Evolutionary conservation across 2,888 invertebrate species (phyloP), one percentile per base, ranked within the genome.

Genomic region (Amiota communis): DNA sequence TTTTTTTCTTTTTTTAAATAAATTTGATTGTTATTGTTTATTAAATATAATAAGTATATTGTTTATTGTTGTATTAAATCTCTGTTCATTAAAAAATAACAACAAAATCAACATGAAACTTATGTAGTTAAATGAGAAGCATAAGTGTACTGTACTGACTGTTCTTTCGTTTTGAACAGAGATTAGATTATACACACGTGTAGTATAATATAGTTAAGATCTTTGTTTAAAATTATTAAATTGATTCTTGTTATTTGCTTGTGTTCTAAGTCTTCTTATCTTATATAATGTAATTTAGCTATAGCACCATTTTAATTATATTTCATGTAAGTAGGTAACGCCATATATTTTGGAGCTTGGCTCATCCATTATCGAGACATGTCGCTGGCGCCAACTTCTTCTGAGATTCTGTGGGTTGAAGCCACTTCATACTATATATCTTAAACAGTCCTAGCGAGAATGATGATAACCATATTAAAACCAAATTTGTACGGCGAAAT

Each of bases 271-370:
- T 78, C 80, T 84, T 78, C 80, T 84, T 83, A 83, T 75, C 79
- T 81, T 6, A 36, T 36, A 36, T 85, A 80, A 80, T 81, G 86
- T 87, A 87, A 87, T 87, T 87, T 82, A 87, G 87, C 87, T 87
- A 87, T 87, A 87, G 87, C 87, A 87, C 87, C 87, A 87, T 84
- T 86, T 83, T 83, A 78, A 83, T 75, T 75, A 77, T 75, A 71
- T 79, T 76, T 75, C 36, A 36, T 36, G 36, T 36, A 6, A 36
- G 36, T 6, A 6, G 36, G 36, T 36, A 36, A 36, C 36, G 36
- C 36, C 36, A 36, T 36, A 36, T 36, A 36, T 36, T 36, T 36
- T 36, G 36, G 36, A 36, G 36, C 36, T 36, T 36, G 36, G 0
- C 6, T 6, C 36, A n/a, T n/a, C n/a, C n/a, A 36, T 6, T 36